Evolutionary conservation across 1,140 invertebrate genomes (phyloP), one percentile per base, ranked within the genome.

Genomic region (Scaptodrosophila lebanonensis): DNA sequence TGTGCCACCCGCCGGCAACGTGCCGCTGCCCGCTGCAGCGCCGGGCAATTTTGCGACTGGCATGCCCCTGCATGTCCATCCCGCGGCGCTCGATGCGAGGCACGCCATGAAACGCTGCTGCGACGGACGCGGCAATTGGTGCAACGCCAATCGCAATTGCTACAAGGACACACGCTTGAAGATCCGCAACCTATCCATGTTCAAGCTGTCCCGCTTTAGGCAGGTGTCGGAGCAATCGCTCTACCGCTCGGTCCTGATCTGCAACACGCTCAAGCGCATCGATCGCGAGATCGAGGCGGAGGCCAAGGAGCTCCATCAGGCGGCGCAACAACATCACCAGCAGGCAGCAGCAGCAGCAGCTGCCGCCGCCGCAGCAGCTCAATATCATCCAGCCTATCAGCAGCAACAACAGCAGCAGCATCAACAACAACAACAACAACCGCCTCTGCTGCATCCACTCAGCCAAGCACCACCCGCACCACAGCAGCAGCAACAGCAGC

Each of bases 231-330:
- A 98, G 85, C 95, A 96, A 9, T 95, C 93, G 51, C 88, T 98
- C n/a, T 91, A 95, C 47, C 91, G 95, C 30, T 97, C 95, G 3
- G 97, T 98, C 63, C 92, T 98, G 30, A 97, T 98, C 65, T 97
- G 95, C 88, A 98, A 98, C 86, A 97, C 96, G 5, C 87, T 98
- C 40, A 93, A 96, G 83, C 91, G 93, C 71, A 93, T 98, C 63
- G 96, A 98, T 88, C 90, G 93, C 17, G 96, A 98, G 87, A 94
- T 98, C 90, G 94, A 96, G 86, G 89, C 91, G 30, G 95, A 97
- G 87, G 90, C 88, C 56, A 90, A 88, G 68, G 89, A 90, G 63
- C 85, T 83, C 49, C 83, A 84, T 39, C 83, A 88, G 58, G 89
- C 89, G 45, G 88, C 68, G 1, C 69, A 72, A 12, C 71, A 82